These are phyloP conservation scores for Stigmatopora nigra DNA, from an alignment of 2,113 vertebrate genomes.

Conservation along the genomic window DNA sequence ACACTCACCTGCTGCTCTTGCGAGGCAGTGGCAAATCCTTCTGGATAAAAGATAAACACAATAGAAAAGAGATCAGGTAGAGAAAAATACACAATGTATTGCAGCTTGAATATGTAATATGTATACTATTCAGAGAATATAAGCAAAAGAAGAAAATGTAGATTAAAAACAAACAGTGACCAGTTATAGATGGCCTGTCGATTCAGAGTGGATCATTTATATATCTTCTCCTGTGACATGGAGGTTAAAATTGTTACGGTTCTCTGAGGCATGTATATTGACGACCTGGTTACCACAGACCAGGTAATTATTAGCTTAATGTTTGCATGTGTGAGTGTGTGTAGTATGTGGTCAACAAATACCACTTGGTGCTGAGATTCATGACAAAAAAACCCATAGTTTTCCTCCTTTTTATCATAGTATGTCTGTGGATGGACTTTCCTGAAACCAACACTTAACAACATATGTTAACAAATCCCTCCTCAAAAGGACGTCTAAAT, in stretches of 20 bases:
- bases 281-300: conserved; percentile 20
- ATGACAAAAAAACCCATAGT: not conserved
- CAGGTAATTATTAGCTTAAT: conserved; percentile 36
- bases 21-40: conserved; percentile 75
- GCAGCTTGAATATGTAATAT: not conserved
- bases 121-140: too few relatives aligned
- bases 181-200: too few relatives aligned
- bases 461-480: conserved; percentile 33
- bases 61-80: conserved; percentile 43
- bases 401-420: not conserved
- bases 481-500: conserved; percentile 39
- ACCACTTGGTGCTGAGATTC: not conserved
- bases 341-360: not conserved
- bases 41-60: conserved; percentile 52
- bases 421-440: not conserved
- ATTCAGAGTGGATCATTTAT: conserved; percentile 18
- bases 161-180: too few relatives aligned
- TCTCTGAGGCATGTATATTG: conserved; percentile 31
- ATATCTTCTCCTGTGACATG: conserved; percentile 24
- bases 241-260: conserved; percentile 29
- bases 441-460: conserved; percentile 7
- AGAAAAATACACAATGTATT: not conserved
- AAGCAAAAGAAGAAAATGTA: too few relatives aligned
- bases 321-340: conserved; percentile 10
- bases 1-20: conserved; percentile 75